Percentiles rank a stretch among this genome's conserved stretches.
Conservation (phyloP, 2,113 vertebrate species). For the Puffinus mauretanicus region DNA sequence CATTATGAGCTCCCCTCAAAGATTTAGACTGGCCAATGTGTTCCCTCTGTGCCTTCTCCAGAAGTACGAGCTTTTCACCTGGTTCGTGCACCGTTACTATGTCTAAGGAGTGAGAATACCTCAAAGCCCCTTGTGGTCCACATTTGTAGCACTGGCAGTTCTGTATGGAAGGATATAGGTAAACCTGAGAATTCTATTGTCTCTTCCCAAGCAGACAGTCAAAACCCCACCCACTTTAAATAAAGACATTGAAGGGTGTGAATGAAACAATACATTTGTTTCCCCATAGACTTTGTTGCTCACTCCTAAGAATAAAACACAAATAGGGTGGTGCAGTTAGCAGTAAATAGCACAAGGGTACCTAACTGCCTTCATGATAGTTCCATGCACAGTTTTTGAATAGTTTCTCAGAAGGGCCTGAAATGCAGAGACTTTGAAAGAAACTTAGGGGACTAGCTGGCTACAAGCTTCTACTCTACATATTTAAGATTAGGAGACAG, state of each 20-base stretch:
- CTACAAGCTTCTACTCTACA: neutral
- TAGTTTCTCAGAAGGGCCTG: neutral
- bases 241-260: neutral
- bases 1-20: neutral
- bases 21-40: neutral
- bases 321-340: neutral
- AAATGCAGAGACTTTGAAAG: neutral
- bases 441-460: neutral
- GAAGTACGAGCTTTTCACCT: neutral
- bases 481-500: neutral
- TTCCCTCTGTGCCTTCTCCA: neutral
- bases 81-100: no score
- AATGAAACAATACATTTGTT: neutral
- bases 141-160: neutral
- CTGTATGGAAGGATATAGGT: neutral
- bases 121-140: neutral
- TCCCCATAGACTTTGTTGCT: neutral
- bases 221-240: neutral
- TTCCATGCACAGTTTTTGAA: neutral
- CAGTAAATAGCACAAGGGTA: neutral
- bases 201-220: neutral
- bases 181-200: neutral
- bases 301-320: neutral
- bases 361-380: neutral
- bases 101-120: neutral